Conservation (phyloP, 92 coral and sea anemone genomes). For the Paramuricea clavata region DNA sequence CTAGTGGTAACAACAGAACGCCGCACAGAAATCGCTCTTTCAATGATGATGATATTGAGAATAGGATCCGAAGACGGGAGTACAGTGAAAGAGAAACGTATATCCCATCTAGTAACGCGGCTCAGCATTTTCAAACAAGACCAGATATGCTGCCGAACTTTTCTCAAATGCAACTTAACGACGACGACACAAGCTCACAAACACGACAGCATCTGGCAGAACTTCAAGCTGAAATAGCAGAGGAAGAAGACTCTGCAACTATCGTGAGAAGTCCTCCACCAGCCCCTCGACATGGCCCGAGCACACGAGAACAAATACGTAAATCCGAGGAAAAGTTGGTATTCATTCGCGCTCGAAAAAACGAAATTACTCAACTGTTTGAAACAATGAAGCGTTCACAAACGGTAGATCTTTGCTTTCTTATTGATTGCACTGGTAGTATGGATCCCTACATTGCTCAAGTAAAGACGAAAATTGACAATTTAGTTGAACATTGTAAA, state of each 20-base stretch:
- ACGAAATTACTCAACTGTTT: slow-evolving; percentile 21
- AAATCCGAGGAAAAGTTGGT: slow-evolving; percentile 32
- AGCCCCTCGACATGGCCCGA: background rate
- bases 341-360: slow-evolving; percentile 31
- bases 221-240: slow-evolving; percentile 42
- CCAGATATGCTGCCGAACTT: slow-evolving; percentile 31
- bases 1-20: background rate
- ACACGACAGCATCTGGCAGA: slow-evolving; percentile 40
- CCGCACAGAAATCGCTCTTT: background rate
- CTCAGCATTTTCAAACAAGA: slow-evolving; percentile 38
- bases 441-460: slow-evolving; percentile 32
- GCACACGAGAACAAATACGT: slow-evolving; percentile 1
- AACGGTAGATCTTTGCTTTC: slow-evolving; percentile 55
- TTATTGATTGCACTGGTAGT: slow-evolving; percentile 49
- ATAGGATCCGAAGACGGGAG: background rate
- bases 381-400: slow-evolving; percentile 33
- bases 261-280: slow-evolving; percentile 5
- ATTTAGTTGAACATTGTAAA: slow-evolving; percentile 27
- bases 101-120: slow-evolving; percentile 3
- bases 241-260: slow-evolving; percentile 41
- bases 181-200: slow-evolving; percentile 35
- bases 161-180: slow-evolving; percentile 16
- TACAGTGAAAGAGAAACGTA: slow-evolving; percentile 21
- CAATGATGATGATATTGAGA: background rate
- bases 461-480: slow-evolving; percentile 34